Conservation (phyloP, 37 sponge, comb jelly and placozoan genomes). For the Haliclona indistincta region DNA sequence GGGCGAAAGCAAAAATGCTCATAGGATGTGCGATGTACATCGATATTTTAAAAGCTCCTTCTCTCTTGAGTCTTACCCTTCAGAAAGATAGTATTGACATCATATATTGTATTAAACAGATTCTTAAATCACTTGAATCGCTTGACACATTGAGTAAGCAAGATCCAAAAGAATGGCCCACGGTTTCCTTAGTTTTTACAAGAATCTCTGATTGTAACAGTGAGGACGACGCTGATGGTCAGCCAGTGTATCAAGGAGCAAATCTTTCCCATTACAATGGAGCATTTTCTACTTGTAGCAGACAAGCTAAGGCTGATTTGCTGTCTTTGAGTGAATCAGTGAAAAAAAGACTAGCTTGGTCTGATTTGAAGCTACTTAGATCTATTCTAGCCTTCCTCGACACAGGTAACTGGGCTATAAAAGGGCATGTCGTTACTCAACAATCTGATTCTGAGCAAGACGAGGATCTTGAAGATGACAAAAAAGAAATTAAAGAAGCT, state of each 20-base stretch:
- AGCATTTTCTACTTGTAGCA: neutral
- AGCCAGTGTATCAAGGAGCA: conserved; percentile 38
- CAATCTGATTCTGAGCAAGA: neutral
- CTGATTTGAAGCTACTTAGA: conserved; percentile 40
- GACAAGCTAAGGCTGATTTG: conserved; percentile 32
- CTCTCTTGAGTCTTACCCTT: conserved; percentile 57
- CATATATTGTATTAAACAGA: conserved; percentile 39
- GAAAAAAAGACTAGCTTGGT: conserved; percentile 48
- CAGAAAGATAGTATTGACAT: conserved; percentile 36
- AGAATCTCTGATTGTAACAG: conserved; percentile 19
- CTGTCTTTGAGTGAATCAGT: conserved; percentile 28
- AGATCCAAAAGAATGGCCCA: conserved; percentile 24
- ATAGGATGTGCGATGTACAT: conserved; percentile 55
- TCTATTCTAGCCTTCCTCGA: conserved; percentile 45
- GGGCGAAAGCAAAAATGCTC: conserved; percentile 37
- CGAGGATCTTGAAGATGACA: neutral
- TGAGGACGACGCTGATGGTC: conserved; percentile 29
- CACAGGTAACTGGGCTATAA: conserved; percentile 46
- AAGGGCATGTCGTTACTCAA: too few species aligned
- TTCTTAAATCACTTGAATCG: conserved; percentile 34
- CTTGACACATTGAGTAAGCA: conserved; percentile 9
- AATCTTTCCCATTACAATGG: conserved; percentile 15
- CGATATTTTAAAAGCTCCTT: conserved; percentile 48
- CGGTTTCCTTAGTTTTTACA: conserved; percentile 25
- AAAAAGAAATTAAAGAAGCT: conserved; percentile 42